Percentiles rank a stretch among this genome's conserved stretches.
phyloP scores from a whole-genome alignment of 1,140 invertebrate species.

The Hydropsyche tenuis region DNA sequence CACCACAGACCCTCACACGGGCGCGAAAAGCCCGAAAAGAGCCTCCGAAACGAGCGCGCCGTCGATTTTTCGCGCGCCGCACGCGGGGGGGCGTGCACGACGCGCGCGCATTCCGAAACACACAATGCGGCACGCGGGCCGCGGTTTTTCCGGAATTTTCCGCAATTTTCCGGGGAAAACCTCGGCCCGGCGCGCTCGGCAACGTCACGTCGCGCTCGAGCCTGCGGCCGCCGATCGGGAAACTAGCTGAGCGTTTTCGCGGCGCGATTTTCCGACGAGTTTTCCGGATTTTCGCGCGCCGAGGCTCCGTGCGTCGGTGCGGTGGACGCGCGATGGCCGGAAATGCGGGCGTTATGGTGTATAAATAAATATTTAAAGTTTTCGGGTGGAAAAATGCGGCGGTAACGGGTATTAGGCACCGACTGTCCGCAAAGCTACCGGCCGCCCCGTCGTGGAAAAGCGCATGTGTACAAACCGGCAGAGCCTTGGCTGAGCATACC shows the following conservation, averaged over 20 bases:
- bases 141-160: background rate
- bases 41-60: too few relatives aligned
- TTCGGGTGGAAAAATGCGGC: conserved; percentile 48
- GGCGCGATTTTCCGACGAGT: background rate
- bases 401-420: conserved; percentile 48
- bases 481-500: conserved; percentile 30
- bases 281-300: background rate
- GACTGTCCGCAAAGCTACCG: conserved; percentile 47
- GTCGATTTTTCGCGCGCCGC: background rate
- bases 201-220: too few relatives aligned
- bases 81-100: background rate
- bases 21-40: too few relatives aligned
- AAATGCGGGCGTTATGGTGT: background rate
- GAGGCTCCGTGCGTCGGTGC: background rate
- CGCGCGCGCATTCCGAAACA: background rate
- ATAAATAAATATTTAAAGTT: conserved; percentile 33
- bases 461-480: conserved; percentile 45
- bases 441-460: conserved; percentile 43
- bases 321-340: background rate
- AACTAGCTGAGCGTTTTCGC: background rate
- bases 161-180: background rate
- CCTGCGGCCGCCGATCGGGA: too few relatives aligned
- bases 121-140: conserved; percentile 4
- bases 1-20: too few relatives aligned
- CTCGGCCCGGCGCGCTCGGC: background rate